Conservation (phyloP, 1,140 invertebrate species). For the Macrostomum lignano region DNA sequence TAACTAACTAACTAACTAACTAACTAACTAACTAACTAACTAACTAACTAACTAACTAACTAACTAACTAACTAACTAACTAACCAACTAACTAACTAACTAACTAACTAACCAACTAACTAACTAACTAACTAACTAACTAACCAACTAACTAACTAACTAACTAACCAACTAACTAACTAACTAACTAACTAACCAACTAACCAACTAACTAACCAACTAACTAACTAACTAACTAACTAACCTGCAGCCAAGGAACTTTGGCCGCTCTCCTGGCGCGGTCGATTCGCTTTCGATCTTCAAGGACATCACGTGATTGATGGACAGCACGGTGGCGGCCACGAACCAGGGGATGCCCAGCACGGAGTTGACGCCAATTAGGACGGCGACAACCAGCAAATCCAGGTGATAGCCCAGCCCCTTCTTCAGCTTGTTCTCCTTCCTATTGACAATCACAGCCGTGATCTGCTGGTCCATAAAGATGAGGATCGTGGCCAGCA, state of each 20-base stretch:
- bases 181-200: no score
- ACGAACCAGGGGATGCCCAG: constrained; percentile 80
- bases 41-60: no score
- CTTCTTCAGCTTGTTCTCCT: constrained; percentile 41
- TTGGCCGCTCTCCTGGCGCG: constrained; percentile 84
- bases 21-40: no score
- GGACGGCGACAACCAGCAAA: constrained; percentile 55
- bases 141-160: no score
- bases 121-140: no score
- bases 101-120: no score
- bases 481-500: constrained; percentile 20
- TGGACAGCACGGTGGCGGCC: constrained; percentile 86
- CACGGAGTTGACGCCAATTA: constrained; percentile 64
- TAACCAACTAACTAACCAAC: no score
- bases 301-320: constrained; percentile 87
- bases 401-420: constrained; percentile 90
- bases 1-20: no score
- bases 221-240: constrained; percentile 3
- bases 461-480: constrained; percentile 27
- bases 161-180: no score
- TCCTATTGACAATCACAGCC: constrained; percentile 87
- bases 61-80: no score
- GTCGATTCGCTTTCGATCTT: constrained; percentile 81
- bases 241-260: constrained; percentile 23
- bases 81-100: no score